phyloP scores from a whole-genome alignment of 1,140 invertebrate genomes.

The Brachionus plicatilis region DNA sequence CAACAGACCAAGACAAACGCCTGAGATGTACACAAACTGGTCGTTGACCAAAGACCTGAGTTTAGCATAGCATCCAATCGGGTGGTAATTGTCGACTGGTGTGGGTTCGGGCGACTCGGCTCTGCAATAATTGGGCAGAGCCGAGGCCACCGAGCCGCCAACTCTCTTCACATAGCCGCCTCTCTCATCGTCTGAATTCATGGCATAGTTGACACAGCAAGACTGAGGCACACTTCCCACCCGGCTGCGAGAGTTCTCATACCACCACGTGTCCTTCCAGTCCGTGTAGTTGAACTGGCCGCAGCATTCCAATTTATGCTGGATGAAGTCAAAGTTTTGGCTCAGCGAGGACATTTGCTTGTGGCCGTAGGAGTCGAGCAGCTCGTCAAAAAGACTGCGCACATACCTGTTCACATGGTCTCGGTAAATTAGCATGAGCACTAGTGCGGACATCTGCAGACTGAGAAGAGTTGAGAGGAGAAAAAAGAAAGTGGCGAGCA shows the following conservation, averaged over 20 bases:
- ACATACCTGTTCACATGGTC: slow-evolving; percentile 13
- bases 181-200: background rate
- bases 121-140: background rate
- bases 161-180: background rate
- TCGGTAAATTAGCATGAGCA: slow-evolving; percentile 4
- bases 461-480: background rate
- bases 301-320: slow-evolving; percentile 22
- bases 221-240: slow-evolving; percentile 22
- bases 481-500: slow-evolving; percentile 8
- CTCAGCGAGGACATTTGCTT: slow-evolving; percentile 2
- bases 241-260: background rate
- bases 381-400: background rate
- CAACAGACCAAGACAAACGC: slow-evolving; percentile 13
- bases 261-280: slow-evolving; percentile 37
- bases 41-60: background rate
- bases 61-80: background rate
- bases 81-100: slow-evolving; percentile 15
- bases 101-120: slow-evolving; percentile 1
- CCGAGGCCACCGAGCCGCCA: background rate
- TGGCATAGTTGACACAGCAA: background rate
- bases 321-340: slow-evolving; percentile 29
- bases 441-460: background rate
- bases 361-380: slow-evolving; percentile 12
- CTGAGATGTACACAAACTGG: slow-evolving; percentile 30
- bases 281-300: slow-evolving; percentile 23